phyloP scores from a whole-genome alignment of 2,113 vertebrate genomes.

The Amblyornis subalaris region DNA sequence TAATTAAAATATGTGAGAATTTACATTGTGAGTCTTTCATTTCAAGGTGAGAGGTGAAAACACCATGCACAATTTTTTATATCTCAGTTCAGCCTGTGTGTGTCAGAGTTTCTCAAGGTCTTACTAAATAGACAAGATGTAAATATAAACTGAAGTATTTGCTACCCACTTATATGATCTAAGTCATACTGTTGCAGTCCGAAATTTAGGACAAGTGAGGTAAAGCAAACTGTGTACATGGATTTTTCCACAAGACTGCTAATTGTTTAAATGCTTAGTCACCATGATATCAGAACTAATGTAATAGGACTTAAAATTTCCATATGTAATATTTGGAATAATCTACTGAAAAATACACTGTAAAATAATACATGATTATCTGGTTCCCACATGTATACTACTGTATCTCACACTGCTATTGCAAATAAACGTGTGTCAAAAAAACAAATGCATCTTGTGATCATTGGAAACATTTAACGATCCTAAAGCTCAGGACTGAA shows the following conservation, averaged over 20 bases:
- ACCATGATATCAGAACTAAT: slow-evolving; percentile 49
- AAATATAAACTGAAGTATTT: slow-evolving; percentile 33
- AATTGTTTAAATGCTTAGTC: slow-evolving; percentile 51
- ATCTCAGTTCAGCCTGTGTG: background rate
- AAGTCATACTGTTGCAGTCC: slow-evolving; percentile 13
- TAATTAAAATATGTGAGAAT: background rate
- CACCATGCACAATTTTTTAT: background rate
- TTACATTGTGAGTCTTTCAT: background rate
- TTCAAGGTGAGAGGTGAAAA: background rate
- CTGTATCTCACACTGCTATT: slow-evolving; percentile 48
- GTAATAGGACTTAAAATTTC: slow-evolving; percentile 39
- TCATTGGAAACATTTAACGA: background rate
- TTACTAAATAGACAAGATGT: slow-evolving; percentile 23
- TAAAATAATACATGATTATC: background rate
- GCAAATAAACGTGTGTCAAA: slow-evolving; percentile 64
- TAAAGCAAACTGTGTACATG: slow-evolving; percentile 30
- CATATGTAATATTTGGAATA: slow-evolving; percentile 55
- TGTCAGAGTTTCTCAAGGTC: slow-evolving; percentile 34
- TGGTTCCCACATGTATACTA: slow-evolving; percentile 22
- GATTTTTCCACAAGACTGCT: slow-evolving; percentile 45
- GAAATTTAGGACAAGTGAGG: slow-evolving; percentile 51
- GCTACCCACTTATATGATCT: slow-evolving; percentile 1
- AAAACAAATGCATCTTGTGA: background rate
- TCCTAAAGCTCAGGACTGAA: background rate
- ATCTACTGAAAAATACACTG: slow-evolving; percentile 52